Conservation (phyloP, 2,797 vertebrate genomes). For the Lepidocolaptes lacrymiger region DNA sequence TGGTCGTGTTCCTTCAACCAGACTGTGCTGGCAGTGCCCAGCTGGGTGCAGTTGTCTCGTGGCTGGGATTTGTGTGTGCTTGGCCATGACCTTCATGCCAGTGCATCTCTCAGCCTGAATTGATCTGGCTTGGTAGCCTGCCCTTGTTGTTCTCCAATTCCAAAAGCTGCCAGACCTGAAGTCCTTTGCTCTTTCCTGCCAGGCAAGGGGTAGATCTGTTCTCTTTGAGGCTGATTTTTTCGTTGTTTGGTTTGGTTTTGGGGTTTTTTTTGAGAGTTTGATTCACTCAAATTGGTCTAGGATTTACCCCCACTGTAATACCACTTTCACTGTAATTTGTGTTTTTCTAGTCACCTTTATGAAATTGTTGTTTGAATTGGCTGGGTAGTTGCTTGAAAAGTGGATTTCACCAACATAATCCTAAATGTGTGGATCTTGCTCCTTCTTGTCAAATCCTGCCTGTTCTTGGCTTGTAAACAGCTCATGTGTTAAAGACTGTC, state of each 20-base stretch:
- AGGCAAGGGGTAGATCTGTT: not conserved
- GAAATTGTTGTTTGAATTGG: not conserved
- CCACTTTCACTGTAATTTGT: not conserved
- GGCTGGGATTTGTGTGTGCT: not conserved
- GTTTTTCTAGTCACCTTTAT: not conserved
- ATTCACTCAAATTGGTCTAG: not conserved
- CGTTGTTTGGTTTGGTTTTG: rapidly evolving
- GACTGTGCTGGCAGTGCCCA: not conserved
- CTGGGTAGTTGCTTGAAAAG: not conserved
- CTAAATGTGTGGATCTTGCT: not conserved
- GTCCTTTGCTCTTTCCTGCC: not conserved
- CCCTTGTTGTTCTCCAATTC: not conserved
- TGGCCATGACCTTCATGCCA: not conserved
- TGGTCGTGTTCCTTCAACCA: not conserved
- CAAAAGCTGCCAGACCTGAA: not conserved
- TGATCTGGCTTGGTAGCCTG: not conserved
- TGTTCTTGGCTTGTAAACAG: not conserved
- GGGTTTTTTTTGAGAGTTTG: not conserved
- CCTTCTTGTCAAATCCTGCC: not conserved
- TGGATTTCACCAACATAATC: not conserved
- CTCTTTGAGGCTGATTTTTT: not conserved
- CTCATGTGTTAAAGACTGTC: not conserved
- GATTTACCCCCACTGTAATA: not conserved
- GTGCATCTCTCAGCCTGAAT: not conserved
- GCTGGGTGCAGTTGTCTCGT: not conserved